Percentiles rank a stretch among this genome's conserved stretches.
Conservation (phyloP, 2,888 invertebrate species). For the Nycteola revayana region DNA sequence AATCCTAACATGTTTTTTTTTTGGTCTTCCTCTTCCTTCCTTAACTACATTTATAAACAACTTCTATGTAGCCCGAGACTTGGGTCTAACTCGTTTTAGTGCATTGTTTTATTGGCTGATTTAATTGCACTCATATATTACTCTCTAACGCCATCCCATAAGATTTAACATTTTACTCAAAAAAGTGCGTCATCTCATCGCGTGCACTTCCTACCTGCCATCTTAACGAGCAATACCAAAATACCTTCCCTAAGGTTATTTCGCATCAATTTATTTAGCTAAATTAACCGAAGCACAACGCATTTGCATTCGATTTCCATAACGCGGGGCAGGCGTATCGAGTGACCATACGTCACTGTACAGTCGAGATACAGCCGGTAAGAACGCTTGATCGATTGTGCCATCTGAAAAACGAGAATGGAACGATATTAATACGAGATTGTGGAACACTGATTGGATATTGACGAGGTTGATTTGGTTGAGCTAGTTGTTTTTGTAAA, state of each 20-base stretch:
- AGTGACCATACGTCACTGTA: slow-evolving; percentile 73
- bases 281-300: slow-evolving; percentile 72
- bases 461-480: too few species aligned
- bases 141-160: too few species aligned
- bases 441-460: too few species aligned
- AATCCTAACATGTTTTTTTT: too few species aligned
- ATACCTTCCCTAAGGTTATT: slow-evolving; percentile 52
- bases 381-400: slow-evolving; percentile 52
- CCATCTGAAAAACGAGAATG: slow-evolving; percentile 45
- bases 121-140: too few species aligned
- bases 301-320: slow-evolving; percentile 81
- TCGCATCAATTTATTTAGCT: slow-evolving; percentile 75
- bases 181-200: neutral
- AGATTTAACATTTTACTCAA: too few species aligned
- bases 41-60: too few species aligned
- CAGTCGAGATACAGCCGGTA: slow-evolving; percentile 48
- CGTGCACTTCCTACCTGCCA: neutral
- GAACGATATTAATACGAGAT: slow-evolving; percentile 32
- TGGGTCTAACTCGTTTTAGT: too few species aligned
- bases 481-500: too few species aligned
- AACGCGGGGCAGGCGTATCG: slow-evolving; percentile 69
- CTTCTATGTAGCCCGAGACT: too few species aligned
- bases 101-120: too few species aligned
- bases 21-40: too few species aligned
- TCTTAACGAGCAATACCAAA: slow-evolving; percentile 60